Evolutionary conservation across 2,888 invertebrate species (phyloP).

Genomic region (Xestia xanthographa): DNA sequence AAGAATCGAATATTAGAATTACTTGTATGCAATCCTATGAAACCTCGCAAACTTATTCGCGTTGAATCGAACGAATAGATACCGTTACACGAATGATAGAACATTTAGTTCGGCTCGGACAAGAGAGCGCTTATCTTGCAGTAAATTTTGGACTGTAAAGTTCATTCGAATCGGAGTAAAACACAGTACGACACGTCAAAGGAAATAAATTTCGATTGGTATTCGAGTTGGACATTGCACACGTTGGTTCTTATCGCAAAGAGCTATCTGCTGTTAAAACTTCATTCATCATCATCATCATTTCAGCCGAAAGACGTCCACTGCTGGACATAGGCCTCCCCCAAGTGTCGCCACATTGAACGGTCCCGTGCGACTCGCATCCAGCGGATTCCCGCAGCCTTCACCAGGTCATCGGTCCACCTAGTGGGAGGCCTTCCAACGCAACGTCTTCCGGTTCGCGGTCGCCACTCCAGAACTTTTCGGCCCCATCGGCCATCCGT

Average conservation of each 20-base stretch:
- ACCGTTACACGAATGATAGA: neutral
- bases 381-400: too few species aligned
- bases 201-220: neutral
- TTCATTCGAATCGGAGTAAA: neutral
- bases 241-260: neutral
- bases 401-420: too few species aligned
- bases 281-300: too few species aligned
- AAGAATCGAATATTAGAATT: neutral
- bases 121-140: neutral
- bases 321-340: too few species aligned
- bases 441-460: too few species aligned
- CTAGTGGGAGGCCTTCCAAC: too few species aligned
- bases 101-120: neutral
- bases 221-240: neutral
- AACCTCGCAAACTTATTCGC: neutral
- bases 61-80: neutral
- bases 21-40: neutral
- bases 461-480: too few species aligned
- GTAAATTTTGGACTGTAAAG: neutral
- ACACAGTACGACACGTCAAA: neutral
- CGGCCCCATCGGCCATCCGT: too few species aligned
- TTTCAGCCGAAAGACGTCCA: too few species aligned
- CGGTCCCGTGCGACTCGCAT: too few species aligned
- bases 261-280: neutral
- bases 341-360: too few species aligned